Conservation (phyloP, 2,888 invertebrate species). For the Tenthredo notha region DNA sequence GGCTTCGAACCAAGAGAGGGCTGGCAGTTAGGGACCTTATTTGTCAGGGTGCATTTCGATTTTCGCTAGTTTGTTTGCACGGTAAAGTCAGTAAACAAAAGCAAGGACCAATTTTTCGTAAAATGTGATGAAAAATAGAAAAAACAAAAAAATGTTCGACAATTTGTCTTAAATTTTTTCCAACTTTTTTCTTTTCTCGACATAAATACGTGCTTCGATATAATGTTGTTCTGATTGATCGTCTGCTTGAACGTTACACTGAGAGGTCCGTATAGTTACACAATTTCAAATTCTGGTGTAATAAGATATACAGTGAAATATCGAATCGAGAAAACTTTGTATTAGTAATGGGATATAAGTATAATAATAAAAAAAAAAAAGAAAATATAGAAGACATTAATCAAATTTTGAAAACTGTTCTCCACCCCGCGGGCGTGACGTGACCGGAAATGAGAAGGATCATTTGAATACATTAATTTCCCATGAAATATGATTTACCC, state of each 20-base stretch:
- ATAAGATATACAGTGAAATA: not conserved
- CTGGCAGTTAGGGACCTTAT: not conserved
- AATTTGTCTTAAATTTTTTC: not conserved
- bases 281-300: not conserved
- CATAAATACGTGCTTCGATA: not conserved
- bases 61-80: not conserved
- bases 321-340: not conserved
- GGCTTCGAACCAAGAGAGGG: constrained; percentile 4
- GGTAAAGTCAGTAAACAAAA: not conserved
- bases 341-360: not conserved
- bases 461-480: constrained; percentile 66
- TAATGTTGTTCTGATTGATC: not conserved
- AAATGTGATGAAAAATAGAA: not conserved
- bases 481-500: constrained; percentile 61
- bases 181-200: not conserved
- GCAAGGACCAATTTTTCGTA: not conserved
- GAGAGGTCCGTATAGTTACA: not conserved
- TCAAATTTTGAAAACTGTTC: constrained; percentile 60
- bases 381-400: constrained; percentile 57
- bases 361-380: constrained; percentile 29
- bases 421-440: constrained; percentile 50
- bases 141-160: not conserved
- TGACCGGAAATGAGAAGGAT: constrained; percentile 68
- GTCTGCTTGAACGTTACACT: not conserved
- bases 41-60: not conserved